Conservation (phyloP, 1,140 invertebrate species). For the Tetragnatha versicolor region DNA sequence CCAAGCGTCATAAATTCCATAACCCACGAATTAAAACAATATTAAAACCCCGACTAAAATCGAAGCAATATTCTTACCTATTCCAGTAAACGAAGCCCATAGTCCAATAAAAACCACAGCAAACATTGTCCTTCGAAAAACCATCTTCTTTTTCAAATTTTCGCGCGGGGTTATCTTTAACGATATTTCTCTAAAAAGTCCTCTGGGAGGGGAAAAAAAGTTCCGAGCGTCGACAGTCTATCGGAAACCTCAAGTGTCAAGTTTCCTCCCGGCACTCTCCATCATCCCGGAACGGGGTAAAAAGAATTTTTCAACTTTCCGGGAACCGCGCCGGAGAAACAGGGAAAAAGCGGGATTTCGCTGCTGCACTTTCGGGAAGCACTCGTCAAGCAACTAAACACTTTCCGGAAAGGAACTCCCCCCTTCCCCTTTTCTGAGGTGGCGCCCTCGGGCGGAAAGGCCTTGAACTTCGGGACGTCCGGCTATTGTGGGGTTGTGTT, state of each 20-base stretch:
- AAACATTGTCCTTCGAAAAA: no score
- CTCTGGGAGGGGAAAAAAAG: background rate
- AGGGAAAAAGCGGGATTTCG: conserved; percentile 20
- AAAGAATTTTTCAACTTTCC: background rate
- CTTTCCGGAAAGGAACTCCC: conserved; percentile 36
- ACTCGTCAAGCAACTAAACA: conserved; percentile 39
- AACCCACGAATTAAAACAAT: no score
- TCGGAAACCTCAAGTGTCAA: background rate
- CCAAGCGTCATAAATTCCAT: no score
- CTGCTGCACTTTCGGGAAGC: conserved; percentile 9
- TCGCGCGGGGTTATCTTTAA: no score
- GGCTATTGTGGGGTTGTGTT: no score
- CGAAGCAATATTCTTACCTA: no score
- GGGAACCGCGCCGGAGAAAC: background rate
- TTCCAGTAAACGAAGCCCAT: no score
- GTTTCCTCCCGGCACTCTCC: background rate
- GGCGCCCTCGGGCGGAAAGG: conserved; percentile 3
- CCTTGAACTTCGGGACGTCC: no score
- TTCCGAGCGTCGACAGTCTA: background rate
- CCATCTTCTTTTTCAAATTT: no score
- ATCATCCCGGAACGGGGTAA: background rate
- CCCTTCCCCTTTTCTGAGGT: background rate
- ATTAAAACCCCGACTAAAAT: no score
- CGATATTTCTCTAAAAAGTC: no score
- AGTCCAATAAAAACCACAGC: no score